Conservation (phyloP, 2,888 invertebrate species). For the Deroplatys truncata region DNA sequence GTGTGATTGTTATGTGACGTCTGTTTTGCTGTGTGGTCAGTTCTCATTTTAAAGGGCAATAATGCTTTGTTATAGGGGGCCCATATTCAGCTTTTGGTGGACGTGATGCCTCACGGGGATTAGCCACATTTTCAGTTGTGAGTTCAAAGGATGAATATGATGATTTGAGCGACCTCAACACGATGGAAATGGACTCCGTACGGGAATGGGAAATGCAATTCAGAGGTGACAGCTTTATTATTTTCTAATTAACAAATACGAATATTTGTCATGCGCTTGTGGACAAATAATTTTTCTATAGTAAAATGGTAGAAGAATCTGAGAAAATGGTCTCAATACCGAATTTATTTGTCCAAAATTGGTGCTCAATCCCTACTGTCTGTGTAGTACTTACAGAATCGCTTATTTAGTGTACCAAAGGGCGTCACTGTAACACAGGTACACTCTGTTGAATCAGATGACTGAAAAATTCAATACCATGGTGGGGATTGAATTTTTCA, state of each 20-base stretch:
- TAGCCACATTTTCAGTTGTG: slow-evolving; percentile 88
- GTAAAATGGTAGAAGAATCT: too few species aligned
- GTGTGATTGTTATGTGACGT: neutral
- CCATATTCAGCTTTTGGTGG: slow-evolving; percentile 94
- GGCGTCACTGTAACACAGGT: too few species aligned
- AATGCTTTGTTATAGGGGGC: slow-evolving; percentile 59
- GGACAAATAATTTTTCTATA: too few species aligned
- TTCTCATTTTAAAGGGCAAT: neutral
- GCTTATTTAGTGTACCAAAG: too few species aligned
- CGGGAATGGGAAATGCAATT: slow-evolving; percentile 97
- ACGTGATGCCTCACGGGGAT: slow-evolving; percentile 88
- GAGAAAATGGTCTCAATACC: too few species aligned
- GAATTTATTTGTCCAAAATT: too few species aligned
- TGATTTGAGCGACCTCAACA: slow-evolving; percentile 89
- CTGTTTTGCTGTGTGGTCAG: neutral
- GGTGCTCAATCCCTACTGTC: too few species aligned
- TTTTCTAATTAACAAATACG: neutral
- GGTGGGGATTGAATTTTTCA: too few species aligned
- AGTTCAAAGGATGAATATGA: slow-evolving; percentile 84
- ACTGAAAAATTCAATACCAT: too few species aligned
- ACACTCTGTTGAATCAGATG: too few species aligned
- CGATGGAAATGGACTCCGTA: slow-evolving; percentile 92
- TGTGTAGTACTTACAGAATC: too few species aligned
- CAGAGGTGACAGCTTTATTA: slow-evolving; percentile 60
- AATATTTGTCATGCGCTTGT: neutral